Percentiles rank a stretch among this genome's conserved stretches.
Conservation (phyloP, 2,113 vertebrate species). For the Oreochromis niloticus region DNA sequence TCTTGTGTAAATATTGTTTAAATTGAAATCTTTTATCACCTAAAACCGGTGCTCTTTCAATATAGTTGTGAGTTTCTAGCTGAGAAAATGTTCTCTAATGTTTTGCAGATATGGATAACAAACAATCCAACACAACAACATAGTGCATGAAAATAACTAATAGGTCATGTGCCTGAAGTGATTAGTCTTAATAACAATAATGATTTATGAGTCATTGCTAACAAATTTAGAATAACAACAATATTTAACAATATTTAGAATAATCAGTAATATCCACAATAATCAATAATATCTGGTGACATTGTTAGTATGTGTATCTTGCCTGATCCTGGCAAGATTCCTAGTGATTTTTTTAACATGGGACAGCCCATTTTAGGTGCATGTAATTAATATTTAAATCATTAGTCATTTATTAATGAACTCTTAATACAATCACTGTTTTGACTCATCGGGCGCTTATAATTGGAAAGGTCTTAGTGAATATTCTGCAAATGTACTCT, state of each 20-base stretch:
- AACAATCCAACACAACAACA: neutral
- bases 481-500: neutral
- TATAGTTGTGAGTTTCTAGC: neutral
- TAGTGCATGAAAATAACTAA: neutral
- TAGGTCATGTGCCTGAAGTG: neutral
- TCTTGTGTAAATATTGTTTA: neutral
- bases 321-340: neutral
- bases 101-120: neutral
- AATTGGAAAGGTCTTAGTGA: neutral
- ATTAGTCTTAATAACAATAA: neutral
- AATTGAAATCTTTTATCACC: neutral
- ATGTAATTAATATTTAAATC: neutral
- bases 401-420: neutral
- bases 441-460: accelerated
- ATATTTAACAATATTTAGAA: neutral
- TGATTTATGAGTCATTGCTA: neutral
- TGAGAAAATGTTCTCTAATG: neutral
- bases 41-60: neutral
- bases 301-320: neutral
- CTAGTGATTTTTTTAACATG: neutral
- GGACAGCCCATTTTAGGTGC: neutral
- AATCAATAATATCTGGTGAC: neutral
- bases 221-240: neutral
- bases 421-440: neutral
- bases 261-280: neutral